These are phyloP conservation scores for Coenonympha arcania DNA, from an alignment of 2,888 invertebrate genomes.

Conservation along the genomic window DNA sequence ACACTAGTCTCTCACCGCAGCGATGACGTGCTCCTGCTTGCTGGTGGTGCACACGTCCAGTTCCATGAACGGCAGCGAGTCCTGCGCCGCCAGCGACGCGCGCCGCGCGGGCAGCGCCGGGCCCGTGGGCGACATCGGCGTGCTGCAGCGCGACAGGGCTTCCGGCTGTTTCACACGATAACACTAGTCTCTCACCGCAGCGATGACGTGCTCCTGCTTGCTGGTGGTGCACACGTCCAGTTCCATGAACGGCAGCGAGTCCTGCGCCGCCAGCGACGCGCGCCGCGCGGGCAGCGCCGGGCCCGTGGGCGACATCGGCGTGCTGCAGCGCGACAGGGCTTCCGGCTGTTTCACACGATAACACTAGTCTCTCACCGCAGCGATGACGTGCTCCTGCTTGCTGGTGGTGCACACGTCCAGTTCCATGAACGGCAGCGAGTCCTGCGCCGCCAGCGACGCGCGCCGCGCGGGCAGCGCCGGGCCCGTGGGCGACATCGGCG, in stretches of 20 bases:
- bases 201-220: conserved; percentile 90
- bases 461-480: conserved; percentile 42
- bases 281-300: conserved; percentile 42
- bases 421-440: conserved; percentile 84
- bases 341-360: conserved; percentile 85
- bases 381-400: conserved; percentile 90
- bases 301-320: conserved; percentile 84
- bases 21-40: conserved; percentile 90
- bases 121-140: conserved; percentile 84
- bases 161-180: conserved; percentile 85
- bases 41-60: conserved; percentile 89
- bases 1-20: conserved; percentile 86
- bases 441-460: conserved; percentile 55
- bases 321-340: conserved; percentile 87
- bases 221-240: conserved; percentile 89
- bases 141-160: conserved; percentile 87
- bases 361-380: conserved; percentile 86
- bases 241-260: conserved; percentile 84
- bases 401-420: conserved; percentile 89
- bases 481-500: conserved; percentile 84
- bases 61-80: conserved; percentile 84
- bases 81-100: conserved; percentile 55
- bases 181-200: conserved; percentile 86
- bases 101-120: conserved; percentile 42
- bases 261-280: conserved; percentile 55